Evolutionary conservation across 2,113 vertebrate genomes (phyloP).

Genomic region (Riparia riparia): DNA sequence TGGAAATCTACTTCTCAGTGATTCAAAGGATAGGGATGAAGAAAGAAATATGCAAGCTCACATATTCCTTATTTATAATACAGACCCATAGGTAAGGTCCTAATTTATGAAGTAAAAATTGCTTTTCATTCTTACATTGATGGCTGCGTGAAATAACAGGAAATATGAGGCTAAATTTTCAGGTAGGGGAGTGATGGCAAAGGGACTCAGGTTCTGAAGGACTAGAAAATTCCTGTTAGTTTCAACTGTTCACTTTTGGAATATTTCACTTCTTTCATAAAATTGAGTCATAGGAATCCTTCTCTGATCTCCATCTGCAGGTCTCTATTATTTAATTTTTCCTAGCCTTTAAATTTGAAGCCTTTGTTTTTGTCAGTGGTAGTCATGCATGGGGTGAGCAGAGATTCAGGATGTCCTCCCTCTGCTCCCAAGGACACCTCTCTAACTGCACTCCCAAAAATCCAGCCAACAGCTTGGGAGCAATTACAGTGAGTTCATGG

Average conservation of each 20-base stretch:
- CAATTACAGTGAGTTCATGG: background rate
- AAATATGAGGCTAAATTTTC: background rate
- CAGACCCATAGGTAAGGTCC: background rate
- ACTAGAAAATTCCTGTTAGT: background rate
- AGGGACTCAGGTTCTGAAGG: background rate
- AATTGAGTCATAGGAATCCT: background rate
- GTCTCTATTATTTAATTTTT: background rate
- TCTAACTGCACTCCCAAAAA: background rate
- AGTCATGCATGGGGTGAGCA: background rate
- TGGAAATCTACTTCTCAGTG: background rate
- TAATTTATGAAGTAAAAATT: background rate
- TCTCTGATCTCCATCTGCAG: background rate
- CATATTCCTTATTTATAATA: background rate
- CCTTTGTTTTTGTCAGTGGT: background rate
- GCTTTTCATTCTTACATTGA: accelerated
- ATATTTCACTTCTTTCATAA: background rate
- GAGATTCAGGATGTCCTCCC: background rate
- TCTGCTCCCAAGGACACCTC: background rate
- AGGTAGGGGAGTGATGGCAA: background rate
- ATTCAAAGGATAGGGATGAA: background rate
- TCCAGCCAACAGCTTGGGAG: background rate
- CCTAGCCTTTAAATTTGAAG: background rate
- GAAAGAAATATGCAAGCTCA: background rate
- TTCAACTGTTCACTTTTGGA: background rate
- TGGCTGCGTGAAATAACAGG: background rate